Evolutionary conservation across 1,140 invertebrate genomes (phyloP).

Genomic region (Drosophila sp.): DNA sequence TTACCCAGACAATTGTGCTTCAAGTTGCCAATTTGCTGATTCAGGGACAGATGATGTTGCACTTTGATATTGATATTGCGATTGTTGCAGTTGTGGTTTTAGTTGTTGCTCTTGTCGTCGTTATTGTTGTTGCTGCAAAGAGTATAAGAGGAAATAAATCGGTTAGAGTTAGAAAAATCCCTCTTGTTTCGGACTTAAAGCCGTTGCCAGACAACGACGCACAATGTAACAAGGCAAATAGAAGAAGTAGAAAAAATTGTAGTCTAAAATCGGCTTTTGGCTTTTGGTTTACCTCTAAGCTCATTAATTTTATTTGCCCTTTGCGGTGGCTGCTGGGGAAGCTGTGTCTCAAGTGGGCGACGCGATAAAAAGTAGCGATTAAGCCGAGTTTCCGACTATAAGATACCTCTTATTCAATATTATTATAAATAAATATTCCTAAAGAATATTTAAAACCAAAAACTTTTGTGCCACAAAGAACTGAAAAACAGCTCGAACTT

Average conservation of each 20-base stretch:
- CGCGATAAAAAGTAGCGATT: not conserved
- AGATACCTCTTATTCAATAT: too few species aligned
- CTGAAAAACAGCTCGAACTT: too few species aligned
- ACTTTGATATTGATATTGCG: not conserved
- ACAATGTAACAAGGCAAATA: conserved; percentile 27
- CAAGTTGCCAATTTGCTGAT: conserved; percentile 8
- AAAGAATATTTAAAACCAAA: too few species aligned
- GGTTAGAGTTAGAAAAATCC: conserved; percentile 15
- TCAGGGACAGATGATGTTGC: conserved; percentile 3
- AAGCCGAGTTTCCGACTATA: not conserved
- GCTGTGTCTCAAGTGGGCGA: conserved; percentile 49
- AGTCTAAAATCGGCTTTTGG: conserved; percentile 48
- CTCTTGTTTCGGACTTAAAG: conserved; percentile 23
- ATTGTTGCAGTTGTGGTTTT: not conserved
- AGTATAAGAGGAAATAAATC: not conserved
- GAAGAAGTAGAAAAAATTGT: conserved; percentile 20
- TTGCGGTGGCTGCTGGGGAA: conserved; percentile 18
- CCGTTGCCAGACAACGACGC: conserved; percentile 21
- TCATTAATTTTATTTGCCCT: conserved; percentile 68
- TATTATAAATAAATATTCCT: too few species aligned
- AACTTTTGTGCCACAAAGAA: too few species aligned
- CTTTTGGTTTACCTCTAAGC: conserved; percentile 54
- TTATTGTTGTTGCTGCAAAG: conserved; percentile 10
- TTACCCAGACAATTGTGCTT: conserved; percentile 11
- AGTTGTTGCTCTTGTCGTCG: not conserved